phyloP scores from a whole-genome alignment of 2,797 vertebrate genomes.

The Huso huso region DNA sequence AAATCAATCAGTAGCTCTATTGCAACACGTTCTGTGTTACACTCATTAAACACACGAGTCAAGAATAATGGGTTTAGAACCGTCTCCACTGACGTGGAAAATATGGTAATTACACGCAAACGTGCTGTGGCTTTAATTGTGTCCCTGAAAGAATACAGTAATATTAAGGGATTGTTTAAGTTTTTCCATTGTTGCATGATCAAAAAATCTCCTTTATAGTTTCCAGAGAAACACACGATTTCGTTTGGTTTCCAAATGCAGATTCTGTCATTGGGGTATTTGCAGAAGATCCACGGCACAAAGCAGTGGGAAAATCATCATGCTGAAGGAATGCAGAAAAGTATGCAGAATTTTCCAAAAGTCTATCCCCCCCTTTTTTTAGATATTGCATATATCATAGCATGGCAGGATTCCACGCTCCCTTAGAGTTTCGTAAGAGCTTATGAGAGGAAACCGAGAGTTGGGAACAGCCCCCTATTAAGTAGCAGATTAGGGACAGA shows the following conservation, averaged over 20 bases:
- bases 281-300: constrained; percentile 27
- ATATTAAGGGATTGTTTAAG: constrained; percentile 10
- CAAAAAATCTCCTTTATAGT: constrained; percentile 7
- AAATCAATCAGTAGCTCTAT: too few relatives aligned
- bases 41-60: too few relatives aligned
- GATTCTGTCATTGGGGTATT: constrained; percentile 17
- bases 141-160: constrained; percentile 9
- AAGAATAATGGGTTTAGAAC: too few relatives aligned
- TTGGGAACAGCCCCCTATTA: constrained; percentile 89
- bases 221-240: constrained; percentile 14
- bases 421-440: constrained; percentile 77
- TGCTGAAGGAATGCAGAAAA: constrained; percentile 77
- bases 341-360: constrained; percentile 82
- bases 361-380: constrained; percentile 39
- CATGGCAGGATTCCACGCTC: constrained; percentile 66
- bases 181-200: constrained; percentile 22
- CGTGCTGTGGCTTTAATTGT: not conserved
- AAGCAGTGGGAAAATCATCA: constrained; percentile 55
- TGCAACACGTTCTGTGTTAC: too few relatives aligned
- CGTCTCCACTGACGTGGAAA: too few relatives aligned
- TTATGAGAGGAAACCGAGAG: constrained; percentile 66
- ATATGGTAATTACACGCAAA: too few relatives aligned
- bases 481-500: constrained; percentile 73
- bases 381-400: constrained; percentile 64
- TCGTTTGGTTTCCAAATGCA: constrained; percentile 21